These are phyloP conservation scores for Notodonta ziczac DNA, from an alignment of 2,888 invertebrate species.

Conservation along the genomic window DNA sequence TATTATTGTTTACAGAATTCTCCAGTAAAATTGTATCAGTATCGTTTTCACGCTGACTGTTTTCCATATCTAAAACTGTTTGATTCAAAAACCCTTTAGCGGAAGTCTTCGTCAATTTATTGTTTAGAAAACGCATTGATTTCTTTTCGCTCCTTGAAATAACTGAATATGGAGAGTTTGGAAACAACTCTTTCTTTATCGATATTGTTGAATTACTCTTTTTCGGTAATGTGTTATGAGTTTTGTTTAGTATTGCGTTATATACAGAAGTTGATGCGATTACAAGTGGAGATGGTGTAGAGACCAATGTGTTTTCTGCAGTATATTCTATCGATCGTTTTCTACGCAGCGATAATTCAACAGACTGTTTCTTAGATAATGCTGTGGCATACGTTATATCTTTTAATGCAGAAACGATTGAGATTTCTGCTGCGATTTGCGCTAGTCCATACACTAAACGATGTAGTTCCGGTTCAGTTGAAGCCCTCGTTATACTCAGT, in stretches of 20 bases:
- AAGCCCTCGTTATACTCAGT: constrained; percentile 68
- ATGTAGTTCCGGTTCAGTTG: constrained; percentile 79
- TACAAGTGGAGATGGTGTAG: constrained; percentile 33
- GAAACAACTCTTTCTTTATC: constrained; percentile 20
- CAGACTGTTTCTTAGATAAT: constrained; percentile 74
- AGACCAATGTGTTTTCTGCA: constrained; percentile 25
- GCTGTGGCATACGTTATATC: constrained; percentile 74
- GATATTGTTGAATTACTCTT: constrained; percentile 16
- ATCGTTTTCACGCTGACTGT: constrained; percentile 46
- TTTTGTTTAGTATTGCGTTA: constrained; percentile 64
- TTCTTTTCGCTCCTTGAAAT: constrained; percentile 55
- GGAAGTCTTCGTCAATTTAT: constrained; percentile 30
- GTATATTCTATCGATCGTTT: constrained; percentile 57
- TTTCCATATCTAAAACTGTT: constrained; percentile 69
- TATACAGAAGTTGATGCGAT: constrained; percentile 49
- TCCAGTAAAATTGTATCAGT: constrained; percentile 64
- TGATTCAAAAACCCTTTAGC: constrained; percentile 74
- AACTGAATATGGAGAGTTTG: constrained; percentile 60
- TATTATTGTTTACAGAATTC: constrained; percentile 62
- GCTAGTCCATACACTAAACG: constrained; percentile 75
- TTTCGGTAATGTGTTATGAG: constrained; percentile 19
- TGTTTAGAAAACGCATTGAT: constrained; percentile 54
- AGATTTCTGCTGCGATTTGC: constrained; percentile 79
- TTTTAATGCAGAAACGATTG: constrained; percentile 76
- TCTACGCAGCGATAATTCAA: constrained; percentile 70